Evolutionary conservation across 1,140 invertebrate genomes (phyloP), one percentile per base, ranked within the genome.

Genomic region (Achroia grisella): DNA sequence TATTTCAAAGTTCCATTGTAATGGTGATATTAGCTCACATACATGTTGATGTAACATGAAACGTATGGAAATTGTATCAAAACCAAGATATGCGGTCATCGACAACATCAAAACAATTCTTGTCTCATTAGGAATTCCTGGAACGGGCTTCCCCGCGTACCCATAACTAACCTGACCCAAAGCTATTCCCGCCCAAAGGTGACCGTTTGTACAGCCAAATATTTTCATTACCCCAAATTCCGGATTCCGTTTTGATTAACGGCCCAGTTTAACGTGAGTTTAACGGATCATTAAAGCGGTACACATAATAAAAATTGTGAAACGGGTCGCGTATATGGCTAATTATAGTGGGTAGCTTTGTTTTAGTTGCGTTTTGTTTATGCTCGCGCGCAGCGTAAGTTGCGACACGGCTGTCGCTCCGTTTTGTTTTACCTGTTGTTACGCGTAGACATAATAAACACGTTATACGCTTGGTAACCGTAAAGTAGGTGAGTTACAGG

Each of bases 221-320:
- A 65, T 69, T 66, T 52, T 56, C 42, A 64, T 62, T 52, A 52
- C 50, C 47, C 39, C 40, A 49, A 47, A 58, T 47, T 48, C 50
- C 46, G 54, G 49, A 58, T 57, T 48, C 39, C 55, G 41, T 61
- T 57, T 61, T 58, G 60, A 62, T 59, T 59, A 62, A 64, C 58
- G 57, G 32, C 43, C 48, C 39, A 44, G 47, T 53, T 23, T 23
- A 23, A 23, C 17, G 17, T 23, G 29, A 55, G 52, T 66, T 65
- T 56, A 59, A 52, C 53, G 39, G 47, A 50, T 52, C 58, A 49
- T 65, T 57, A 62, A 65, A 49, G 42, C 39, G 44, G 41, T 11
- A 42, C 40, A 34, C 39, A 62, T 57, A 65, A 47, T 52, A 60
- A 55, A 48, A 45, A 52, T 48, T 56, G 53, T 49, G 56, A 58